A percentile compares a stretch with the other conserved stretches of the same genome.
phyloP scores from a whole-genome alignment of 30 jellyfish, hydroid and myxozoan species.

The Aurelia sp. region DNA sequence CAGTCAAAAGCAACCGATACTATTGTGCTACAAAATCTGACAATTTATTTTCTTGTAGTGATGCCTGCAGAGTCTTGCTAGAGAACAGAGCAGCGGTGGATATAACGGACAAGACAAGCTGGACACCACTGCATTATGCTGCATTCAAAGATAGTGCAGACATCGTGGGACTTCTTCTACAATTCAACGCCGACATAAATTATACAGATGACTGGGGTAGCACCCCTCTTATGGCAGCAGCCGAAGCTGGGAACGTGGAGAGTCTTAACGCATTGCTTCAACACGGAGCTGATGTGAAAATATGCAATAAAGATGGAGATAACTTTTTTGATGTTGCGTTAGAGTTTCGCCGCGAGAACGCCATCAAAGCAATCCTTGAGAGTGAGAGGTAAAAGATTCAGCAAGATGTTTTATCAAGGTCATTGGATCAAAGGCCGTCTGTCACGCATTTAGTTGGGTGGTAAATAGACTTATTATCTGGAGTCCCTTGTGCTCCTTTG shows the following conservation, averaged over 20 bases:
- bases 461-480: too few relatives aligned
- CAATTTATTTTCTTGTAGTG: neutral
- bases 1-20: too few relatives aligned
- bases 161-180: conserved; percentile 16
- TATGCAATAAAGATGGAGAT: conserved; percentile 23
- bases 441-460: too few relatives aligned
- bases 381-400: conserved; percentile 12
- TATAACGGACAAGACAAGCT: conserved; percentile 9
- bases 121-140: conserved; percentile 64
- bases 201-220: conserved; percentile 6
- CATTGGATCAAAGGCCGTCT: neutral
- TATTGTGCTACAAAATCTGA: too few relatives aligned
- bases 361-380: conserved; percentile 23
- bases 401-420: neutral
- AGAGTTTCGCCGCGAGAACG: conserved; percentile 7
- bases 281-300: conserved; percentile 7
- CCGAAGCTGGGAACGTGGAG: conserved; percentile 15
- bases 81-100: conserved; percentile 15
- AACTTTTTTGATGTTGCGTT: conserved; percentile 30
- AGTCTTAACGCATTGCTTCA: conserved; percentile 6
- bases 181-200: conserved; percentile 2
- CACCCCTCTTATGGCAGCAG: conserved; percentile 43
- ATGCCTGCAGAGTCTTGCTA: conserved; percentile 37
- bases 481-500: too few relatives aligned
- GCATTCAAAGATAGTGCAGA: conserved; percentile 22